Conservation (phyloP, 2,797 vertebrate genomes). For the Sparidentex hasta region DNA sequence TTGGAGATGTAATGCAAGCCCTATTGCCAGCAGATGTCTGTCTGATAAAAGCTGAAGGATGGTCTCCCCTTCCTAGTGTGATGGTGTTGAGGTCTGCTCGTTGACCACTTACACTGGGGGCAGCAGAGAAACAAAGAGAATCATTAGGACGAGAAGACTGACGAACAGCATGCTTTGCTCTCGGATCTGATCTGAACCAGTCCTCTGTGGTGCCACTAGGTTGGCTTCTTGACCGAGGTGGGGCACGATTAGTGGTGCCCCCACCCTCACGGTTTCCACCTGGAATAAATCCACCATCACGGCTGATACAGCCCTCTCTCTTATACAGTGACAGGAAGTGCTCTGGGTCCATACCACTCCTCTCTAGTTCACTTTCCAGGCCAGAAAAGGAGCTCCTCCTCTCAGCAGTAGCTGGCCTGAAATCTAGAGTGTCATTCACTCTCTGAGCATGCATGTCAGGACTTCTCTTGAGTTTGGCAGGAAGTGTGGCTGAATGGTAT, state of each 20-base stretch:
- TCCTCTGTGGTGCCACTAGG: constrained; percentile 75
- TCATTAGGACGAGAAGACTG: constrained; percentile 86
- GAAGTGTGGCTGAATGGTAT: constrained; percentile 85
- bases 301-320: constrained; percentile 61
- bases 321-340: constrained; percentile 69
- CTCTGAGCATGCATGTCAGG: constrained; percentile 79
- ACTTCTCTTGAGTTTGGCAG: constrained; percentile 85
- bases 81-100: constrained; percentile 91
- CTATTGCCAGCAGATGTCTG: constrained; percentile 82
- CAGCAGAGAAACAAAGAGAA: constrained; percentile 93
- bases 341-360: constrained; percentile 70
- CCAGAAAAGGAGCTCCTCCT: constrained; percentile 84
- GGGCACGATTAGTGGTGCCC: constrained; percentile 48
- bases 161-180: constrained; percentile 77
- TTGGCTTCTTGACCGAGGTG: constrained; percentile 80
- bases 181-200: constrained; percentile 78
- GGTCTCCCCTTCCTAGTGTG: constrained; percentile 90
- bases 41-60: constrained; percentile 91
- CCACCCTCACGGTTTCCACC: constrained; percentile 57
- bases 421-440: constrained; percentile 72
- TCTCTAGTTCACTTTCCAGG: constrained; percentile 79
- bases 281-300: constrained; percentile 43
- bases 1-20: constrained; percentile 89
- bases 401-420: constrained; percentile 66
- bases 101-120: constrained; percentile 90